phyloP scores from a whole-genome alignment of 1,140 invertebrate species.

The Calliphora vicina region DNA sequence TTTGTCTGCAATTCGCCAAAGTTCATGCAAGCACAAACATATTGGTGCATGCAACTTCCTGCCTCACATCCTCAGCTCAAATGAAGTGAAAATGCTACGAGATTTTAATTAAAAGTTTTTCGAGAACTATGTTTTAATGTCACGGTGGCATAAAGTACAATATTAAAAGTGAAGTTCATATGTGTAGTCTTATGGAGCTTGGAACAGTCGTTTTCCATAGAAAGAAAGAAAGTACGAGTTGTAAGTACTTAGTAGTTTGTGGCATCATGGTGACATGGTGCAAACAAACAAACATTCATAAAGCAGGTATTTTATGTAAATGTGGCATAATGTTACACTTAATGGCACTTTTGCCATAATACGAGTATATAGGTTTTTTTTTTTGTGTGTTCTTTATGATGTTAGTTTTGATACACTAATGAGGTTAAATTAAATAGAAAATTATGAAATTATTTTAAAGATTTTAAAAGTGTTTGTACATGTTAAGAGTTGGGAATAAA shows the following conservation, averaged over 20 bases:
- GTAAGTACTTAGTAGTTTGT: background rate
- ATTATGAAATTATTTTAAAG: background rate
- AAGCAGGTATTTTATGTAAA: background rate
- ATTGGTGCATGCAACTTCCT: background rate
- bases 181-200: background rate
- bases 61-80: background rate
- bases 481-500: too few relatives aligned
- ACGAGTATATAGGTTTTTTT: background rate
- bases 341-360: background rate
- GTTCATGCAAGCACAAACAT: background rate
- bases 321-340: background rate
- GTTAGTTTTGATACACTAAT: background rate
- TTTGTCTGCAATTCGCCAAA: background rate
- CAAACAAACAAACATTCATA: background rate
- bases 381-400: background rate
- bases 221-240: background rate
- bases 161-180: conserved; percentile 1
- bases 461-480: background rate
- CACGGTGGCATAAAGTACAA: background rate
- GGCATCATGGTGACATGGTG: background rate
- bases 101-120: conserved; percentile 11
- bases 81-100: background rate
- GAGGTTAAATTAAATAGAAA: background rate
- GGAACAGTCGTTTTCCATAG: too few relatives aligned
- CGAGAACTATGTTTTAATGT: background rate